Conservation (phyloP, 2,797 vertebrate genomes). For the Eulemur albifrons region DNA sequence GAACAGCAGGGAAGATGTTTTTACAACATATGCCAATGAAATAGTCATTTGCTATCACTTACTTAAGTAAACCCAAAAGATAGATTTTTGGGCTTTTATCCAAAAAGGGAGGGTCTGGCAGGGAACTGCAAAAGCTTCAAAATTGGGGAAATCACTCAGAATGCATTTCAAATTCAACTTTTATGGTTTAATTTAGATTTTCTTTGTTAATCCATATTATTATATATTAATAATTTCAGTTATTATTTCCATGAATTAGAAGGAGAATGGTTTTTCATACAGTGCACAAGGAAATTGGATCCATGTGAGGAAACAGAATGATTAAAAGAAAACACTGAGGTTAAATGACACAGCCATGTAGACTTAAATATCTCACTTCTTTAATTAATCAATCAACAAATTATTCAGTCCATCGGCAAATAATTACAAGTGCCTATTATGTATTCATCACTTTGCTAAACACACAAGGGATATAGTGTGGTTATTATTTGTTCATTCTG, state of each 20-base stretch:
- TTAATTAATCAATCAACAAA: conserved; percentile 9
- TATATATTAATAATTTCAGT: not conserved
- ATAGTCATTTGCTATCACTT: conserved; percentile 32
- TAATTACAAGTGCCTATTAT: not conserved
- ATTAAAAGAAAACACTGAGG: not conserved
- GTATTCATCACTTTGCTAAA: not conserved
- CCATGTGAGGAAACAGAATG: not conserved
- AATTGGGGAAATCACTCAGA: conserved; percentile 37
- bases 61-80: conserved; percentile 51
- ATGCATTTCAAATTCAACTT: conserved; percentile 37
- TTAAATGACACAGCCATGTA: not conserved
- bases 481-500: not conserved
- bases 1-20: conserved; percentile 20
- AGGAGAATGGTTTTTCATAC: not conserved
- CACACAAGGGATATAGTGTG: not conserved
- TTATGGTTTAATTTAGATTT: conserved; percentile 40
- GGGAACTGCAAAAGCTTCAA: conserved; percentile 43
- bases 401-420: not conserved
- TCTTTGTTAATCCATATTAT: conserved; percentile 35
- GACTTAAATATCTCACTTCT: not conserved
- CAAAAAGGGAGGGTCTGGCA: conserved; percentile 32
- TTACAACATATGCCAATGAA: conserved; percentile 2
- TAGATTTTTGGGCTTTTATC: conserved; percentile 35
- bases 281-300: not conserved
- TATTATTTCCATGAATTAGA: conserved; percentile 17